Conservation (phyloP, 1,140 invertebrate genomes). For the Asobara japonica region DNA sequence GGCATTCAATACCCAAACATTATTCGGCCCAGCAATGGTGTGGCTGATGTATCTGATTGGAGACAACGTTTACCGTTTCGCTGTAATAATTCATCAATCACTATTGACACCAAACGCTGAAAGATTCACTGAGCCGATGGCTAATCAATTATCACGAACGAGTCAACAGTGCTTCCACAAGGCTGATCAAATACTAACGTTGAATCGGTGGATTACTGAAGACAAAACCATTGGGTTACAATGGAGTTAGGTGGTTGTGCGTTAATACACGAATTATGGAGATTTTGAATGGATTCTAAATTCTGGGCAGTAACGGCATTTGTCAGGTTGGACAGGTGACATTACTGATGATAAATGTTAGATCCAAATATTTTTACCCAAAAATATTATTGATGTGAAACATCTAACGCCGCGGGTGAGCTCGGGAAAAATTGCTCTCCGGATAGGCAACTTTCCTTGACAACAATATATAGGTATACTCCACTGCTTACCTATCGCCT, state of each 20-base stretch:
- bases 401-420: no score
- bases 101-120: neutral
- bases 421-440: no score
- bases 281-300: neutral
- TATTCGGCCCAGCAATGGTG: no score
- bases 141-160: constrained; percentile 17
- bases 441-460: no score
- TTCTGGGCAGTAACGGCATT: no score
- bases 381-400: no score
- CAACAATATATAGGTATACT: no score
- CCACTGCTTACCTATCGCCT: no score
- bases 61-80: constrained; percentile 9
- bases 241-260: neutral
- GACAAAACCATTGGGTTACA: neutral
- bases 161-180: neutral
- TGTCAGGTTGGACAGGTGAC: no score
- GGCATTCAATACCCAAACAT: neutral
- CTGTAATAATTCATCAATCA: constrained; percentile 24
- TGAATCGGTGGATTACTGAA: neutral
- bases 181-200: neutral
- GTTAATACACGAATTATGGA: neutral
- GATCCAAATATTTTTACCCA: no score
- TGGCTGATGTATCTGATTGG: neutral
- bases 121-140: constrained; percentile 17
- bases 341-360: no score